phyloP scores from a whole-genome alignment of 1,140 invertebrate species.

The Melanaphis sacchari region DNA sequence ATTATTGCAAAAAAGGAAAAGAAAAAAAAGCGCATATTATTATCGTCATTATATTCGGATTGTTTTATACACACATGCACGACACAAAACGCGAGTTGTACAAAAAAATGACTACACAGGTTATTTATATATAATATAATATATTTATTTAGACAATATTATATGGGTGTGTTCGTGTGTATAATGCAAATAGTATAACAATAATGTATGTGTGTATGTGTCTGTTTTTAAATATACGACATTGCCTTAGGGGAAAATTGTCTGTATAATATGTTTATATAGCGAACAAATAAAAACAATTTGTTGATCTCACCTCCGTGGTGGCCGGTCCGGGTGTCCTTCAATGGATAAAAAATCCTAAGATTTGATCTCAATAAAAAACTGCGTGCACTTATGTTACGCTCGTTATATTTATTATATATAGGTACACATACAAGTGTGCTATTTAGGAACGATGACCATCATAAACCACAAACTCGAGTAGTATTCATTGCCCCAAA shows the following conservation, averaged over 20 bases:
- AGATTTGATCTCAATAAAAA: conserved; percentile 36
- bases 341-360: neutral
- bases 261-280: neutral
- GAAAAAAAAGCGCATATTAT: neutral
- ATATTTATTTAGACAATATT: neutral
- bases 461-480: neutral
- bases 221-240: neutral
- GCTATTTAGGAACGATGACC: neutral
- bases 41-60: conserved; percentile 2
- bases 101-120: neutral
- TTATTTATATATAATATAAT: neutral
- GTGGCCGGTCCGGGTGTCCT: neutral
- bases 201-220: neutral
- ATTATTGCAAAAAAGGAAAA: conserved; percentile 12
- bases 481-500: neutral
- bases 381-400: neutral
- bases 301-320: neutral
- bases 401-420: neutral
- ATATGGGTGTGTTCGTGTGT: neutral
- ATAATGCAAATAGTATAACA: neutral
- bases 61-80: neutral
- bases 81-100: neutral
- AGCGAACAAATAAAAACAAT: conserved; percentile 14
- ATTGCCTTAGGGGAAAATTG: neutral
- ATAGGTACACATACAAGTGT: neutral